phyloP scores from a whole-genome alignment of 2,888 invertebrate species.

The Chalcosyrphus nemorum region DNA sequence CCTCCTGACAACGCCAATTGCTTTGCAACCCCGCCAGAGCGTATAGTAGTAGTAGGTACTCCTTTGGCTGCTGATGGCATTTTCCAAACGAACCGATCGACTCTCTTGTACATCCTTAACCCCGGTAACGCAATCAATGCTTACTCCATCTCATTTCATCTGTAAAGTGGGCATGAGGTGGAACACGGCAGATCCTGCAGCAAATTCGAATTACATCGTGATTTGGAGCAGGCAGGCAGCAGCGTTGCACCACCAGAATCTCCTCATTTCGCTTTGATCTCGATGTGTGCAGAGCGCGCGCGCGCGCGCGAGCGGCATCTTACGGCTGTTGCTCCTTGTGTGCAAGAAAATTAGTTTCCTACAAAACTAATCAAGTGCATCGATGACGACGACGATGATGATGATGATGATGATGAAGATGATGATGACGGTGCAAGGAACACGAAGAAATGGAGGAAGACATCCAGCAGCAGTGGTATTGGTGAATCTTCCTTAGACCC shows the following conservation, averaged over 20 bases:
- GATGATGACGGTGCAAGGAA: conserved; percentile 35
- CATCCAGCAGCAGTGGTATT: conserved; percentile 28
- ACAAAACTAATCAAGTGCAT: conserved; percentile 81
- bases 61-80: conserved; percentile 52
- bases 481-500: conserved; percentile 74
- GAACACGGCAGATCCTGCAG: conserved; percentile 63
- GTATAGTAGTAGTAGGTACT: conserved; percentile 10
- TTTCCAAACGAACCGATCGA: conserved; percentile 32
- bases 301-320: too few species aligned
- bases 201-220: conserved; percentile 72
- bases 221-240: conserved; percentile 64
- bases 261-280: conserved; percentile 70
- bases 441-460: conserved; percentile 33
- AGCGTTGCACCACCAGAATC: conserved; percentile 36
- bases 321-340: conserved; percentile 78
- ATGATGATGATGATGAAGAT: conserved; percentile 43
- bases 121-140: conserved; percentile 68
- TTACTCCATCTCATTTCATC: conserved; percentile 62
- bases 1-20: conserved; percentile 73
- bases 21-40: conserved; percentile 27
- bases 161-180: conserved; percentile 57
- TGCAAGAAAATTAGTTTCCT: conserved; percentile 82
- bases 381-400: conserved; percentile 57
- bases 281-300: conserved; percentile 50
- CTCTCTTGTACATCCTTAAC: conserved; percentile 51